Percentiles rank a stretch among this genome's conserved stretches.
These are phyloP conservation scores for Ia io DNA, from an alignment of 2,113 vertebrate species.

Conservation along the genomic window DNA sequence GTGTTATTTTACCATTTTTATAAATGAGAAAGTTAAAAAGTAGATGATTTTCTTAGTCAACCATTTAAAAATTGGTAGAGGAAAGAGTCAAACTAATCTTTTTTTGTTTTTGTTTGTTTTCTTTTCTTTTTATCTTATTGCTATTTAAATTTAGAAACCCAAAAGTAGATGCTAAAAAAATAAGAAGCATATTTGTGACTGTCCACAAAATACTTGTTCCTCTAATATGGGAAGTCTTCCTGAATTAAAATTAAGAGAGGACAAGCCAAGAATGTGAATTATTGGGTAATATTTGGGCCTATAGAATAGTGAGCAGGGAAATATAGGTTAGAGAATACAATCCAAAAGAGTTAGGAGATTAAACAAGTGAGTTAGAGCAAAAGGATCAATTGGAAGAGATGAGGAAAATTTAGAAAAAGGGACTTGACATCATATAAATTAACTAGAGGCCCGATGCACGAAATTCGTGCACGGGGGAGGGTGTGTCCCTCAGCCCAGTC, in stretches of 20 bases:
- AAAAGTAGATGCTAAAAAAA: neutral
- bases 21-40: neutral
- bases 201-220: neutral
- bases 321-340: neutral
- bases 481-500: no score
- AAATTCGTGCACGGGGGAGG: no score
- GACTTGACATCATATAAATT: neutral
- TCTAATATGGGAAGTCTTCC: neutral
- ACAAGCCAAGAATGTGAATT: neutral
- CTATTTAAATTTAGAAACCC: neutral
- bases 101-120: neutral
- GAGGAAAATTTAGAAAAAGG: neutral
- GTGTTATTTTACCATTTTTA: neutral
- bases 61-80: neutral
- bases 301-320: neutral
- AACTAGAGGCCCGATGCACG: no score
- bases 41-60: neutral
- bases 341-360: neutral
- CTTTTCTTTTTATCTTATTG: neutral
- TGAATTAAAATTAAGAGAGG: neutral
- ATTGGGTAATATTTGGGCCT: neutral
- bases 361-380: neutral
- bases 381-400: neutral
- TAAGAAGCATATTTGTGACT: neutral
- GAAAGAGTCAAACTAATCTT: neutral